Evolutionary conservation across 2,113 vertebrate species (phyloP).

Genomic region (Tretioscincus oriximinensis): DNA sequence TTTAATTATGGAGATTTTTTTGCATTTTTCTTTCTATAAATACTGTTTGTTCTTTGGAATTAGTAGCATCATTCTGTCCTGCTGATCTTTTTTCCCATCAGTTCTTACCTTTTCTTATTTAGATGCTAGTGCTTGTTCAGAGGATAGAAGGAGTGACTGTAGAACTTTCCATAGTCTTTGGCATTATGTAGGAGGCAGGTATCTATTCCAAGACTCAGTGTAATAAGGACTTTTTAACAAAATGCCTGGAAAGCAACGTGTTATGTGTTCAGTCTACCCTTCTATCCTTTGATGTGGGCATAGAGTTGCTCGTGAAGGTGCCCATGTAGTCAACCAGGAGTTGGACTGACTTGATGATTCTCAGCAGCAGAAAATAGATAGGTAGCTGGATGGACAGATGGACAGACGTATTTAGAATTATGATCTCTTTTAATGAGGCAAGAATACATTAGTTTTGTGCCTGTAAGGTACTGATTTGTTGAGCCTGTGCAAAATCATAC

Average conservation of each 20-base stretch:
- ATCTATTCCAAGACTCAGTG: too few relatives aligned
- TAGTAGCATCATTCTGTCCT: slow-evolving; percentile 7
- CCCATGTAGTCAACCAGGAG: too few relatives aligned
- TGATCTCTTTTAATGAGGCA: not conserved
- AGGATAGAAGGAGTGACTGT: too few relatives aligned
- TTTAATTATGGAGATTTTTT: slow-evolving; percentile 31
- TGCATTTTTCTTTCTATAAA: slow-evolving; percentile 36
- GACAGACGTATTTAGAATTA: not conserved
- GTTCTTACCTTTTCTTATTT: slow-evolving; percentile 44
- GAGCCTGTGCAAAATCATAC: not conserved
- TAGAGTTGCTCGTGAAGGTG: too few relatives aligned
- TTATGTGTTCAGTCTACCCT: too few relatives aligned
- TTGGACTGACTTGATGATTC: too few relatives aligned
- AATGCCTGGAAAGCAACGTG: too few relatives aligned
- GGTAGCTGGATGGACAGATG: slow-evolving; percentile 25
- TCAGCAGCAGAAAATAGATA: not conserved
- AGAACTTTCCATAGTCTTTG: too few relatives aligned
- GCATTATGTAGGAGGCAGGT: too few relatives aligned
- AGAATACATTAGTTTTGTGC: not conserved
- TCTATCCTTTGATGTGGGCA: too few relatives aligned
- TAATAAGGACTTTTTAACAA: too few relatives aligned
- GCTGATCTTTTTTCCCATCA: not conserved
- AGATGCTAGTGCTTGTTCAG: slow-evolving; percentile 38
- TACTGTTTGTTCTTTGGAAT: slow-evolving; percentile 31
- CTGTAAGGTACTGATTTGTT: not conserved